Percentiles rank a stretch among this genome's conserved stretches.
Conservation (phyloP, 2,113 vertebrate genomes). For the Marmota monax region DNA sequence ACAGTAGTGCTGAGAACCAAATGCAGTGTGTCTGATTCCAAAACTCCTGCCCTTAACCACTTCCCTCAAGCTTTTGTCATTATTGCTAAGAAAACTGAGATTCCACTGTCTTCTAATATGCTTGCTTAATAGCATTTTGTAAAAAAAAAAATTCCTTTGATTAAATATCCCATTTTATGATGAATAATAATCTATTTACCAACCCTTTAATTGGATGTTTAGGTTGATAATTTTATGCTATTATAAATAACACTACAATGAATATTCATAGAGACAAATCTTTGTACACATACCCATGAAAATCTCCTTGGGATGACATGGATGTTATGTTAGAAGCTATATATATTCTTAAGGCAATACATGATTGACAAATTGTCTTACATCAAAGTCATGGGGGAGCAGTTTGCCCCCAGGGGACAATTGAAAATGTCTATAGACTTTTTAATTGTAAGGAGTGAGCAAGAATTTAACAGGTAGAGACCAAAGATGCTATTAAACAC, state of each 20-base stretch:
- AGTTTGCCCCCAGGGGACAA: neutral
- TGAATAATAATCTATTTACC: constrained; percentile 55
- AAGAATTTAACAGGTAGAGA: neutral
- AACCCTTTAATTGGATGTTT: constrained; percentile 44
- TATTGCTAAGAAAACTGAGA: constrained; percentile 51
- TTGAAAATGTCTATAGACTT: neutral
- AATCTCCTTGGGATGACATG: neutral
- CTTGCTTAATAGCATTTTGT: constrained; percentile 46
- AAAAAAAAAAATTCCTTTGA: constrained; percentile 47
- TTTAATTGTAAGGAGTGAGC: neutral
- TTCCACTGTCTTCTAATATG: constrained; percentile 17
- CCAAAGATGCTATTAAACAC: neutral
- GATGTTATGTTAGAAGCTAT: constrained; percentile 34
- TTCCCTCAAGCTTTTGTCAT: neutral
- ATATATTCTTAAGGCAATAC: neutral
- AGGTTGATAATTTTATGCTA: constrained; percentile 40
- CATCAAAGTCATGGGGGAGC: neutral
- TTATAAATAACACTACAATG: constrained; percentile 41
- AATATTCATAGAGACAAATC: constrained; percentile 41
- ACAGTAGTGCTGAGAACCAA: neutral
- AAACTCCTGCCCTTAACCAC: neutral
- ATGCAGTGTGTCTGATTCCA: constrained; percentile 6
- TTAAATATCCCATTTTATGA: constrained; percentile 57
- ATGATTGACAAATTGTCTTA: neutral
- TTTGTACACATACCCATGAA: constrained; percentile 18